Base-by-base conservation (phyloP, 2,113 vertebrate genomes). In the Dascyllus trimaculatus region DNA sequence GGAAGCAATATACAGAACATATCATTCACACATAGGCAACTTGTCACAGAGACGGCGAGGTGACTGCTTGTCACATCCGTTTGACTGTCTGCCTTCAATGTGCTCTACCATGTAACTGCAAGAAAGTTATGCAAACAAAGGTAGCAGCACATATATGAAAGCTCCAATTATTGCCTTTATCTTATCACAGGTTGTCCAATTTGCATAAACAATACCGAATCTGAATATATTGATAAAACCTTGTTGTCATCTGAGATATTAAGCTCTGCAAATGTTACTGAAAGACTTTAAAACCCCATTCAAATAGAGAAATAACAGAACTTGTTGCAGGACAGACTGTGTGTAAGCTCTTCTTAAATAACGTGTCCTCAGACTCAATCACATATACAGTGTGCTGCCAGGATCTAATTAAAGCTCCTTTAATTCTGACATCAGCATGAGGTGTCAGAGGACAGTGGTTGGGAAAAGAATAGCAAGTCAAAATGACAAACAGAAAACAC, bases 1-100 rank as follows among this genome's bases (percentile, higher is more conserved):
- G 79, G 81, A 78, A 73, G 46, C 72, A 59, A 74, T 80, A 81
- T 81, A 77, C 74, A 24, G 49, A 80, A 69, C 26, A 58, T 69
- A 82, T 68, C 7, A 62, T 71, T 60, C n/a, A 18, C 48, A 63
- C 67, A 71, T 0, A 65, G 11, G 57, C 51, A 75, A 53, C 59
- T 53, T 72, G 51, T 77, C 75, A 65, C 62, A 46, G 71, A 63
- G 46, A 75, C 13, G 38, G 35, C 29, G 21, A 70, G 49, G 64
- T 72, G 75, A 81, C 69, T 77, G 67, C 48, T 38, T 73, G 38
- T 72, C 56, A 78, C 54, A 67, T 21, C 61, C 54, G 1, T 14
- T n/a, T 75, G 75, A 67, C 71, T 56, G 40, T 51, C 24, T n/a
- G 46, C 54, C 22, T 64, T 62, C 11, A 24, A 19, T 25, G 32